A percentile compares a stretch with the other conserved stretches of the same genome.
Conservation (phyloP, 2,888 invertebrate genomes). For the Serripes groenlandicus region DNA sequence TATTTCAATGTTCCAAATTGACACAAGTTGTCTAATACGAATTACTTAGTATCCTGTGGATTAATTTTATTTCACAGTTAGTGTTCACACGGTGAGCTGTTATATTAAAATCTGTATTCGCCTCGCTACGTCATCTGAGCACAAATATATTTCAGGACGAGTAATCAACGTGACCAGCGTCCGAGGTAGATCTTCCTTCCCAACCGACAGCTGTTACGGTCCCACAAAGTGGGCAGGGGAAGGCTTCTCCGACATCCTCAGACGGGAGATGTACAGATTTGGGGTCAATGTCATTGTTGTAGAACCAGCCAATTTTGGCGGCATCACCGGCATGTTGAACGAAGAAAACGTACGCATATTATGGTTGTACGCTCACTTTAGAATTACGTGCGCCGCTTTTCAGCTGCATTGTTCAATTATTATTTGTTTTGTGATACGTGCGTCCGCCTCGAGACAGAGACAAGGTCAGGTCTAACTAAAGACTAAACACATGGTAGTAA, state of each 20-base stretch:
- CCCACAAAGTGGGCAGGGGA: slow-evolving; percentile 72
- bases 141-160: slow-evolving; percentile 76
- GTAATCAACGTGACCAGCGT: slow-evolving; percentile 84
- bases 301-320: slow-evolving; percentile 72
- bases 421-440: no score
- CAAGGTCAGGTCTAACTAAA: not conserved
- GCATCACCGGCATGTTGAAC: slow-evolving; percentile 47
- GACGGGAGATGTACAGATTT: slow-evolving; percentile 69
- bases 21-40: no score
- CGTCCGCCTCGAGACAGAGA: no score
- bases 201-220: slow-evolving; percentile 59
- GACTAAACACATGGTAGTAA: no score
- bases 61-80: no score
- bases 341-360: slow-evolving; percentile 31
- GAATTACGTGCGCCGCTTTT: no score
- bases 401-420: no score
- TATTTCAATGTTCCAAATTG: no score
- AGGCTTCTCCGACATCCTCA: slow-evolving; percentile 68
- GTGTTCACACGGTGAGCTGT: no score
- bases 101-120: no score
- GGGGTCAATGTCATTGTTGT: slow-evolving; percentile 70
- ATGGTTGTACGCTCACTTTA: no score
- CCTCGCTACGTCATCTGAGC: not conserved
- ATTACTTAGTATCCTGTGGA: no score
- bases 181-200: slow-evolving; percentile 78